phyloP scores from a whole-genome alignment of 1,140 invertebrate species.

The Oncopeltus fasciatus region DNA sequence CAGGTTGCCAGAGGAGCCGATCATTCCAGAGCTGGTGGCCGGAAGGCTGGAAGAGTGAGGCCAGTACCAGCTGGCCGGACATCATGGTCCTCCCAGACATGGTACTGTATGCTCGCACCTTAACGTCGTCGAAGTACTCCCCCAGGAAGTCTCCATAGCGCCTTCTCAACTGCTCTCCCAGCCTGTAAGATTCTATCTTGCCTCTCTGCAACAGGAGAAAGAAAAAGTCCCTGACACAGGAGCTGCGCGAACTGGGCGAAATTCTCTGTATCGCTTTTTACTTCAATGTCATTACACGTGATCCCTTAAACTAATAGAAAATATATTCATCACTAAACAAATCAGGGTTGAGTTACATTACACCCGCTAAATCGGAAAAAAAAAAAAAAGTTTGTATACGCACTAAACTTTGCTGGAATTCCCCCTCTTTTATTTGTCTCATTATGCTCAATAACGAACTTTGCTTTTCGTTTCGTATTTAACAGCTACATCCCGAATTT shows the following conservation, averaged over 20 bases:
- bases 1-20: slow-evolving; percentile 67
- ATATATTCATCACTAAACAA: not conserved
- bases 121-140: slow-evolving; percentile 39
- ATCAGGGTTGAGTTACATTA: not conserved
- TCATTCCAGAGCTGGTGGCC: slow-evolving; percentile 53
- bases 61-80: slow-evolving; percentile 66
- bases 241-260: too few species aligned
- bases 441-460: too few species aligned
- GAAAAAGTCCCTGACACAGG: too few species aligned
- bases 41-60: slow-evolving; percentile 64
- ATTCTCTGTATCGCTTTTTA: too few species aligned
- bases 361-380: not conserved
- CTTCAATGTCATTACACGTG: not conserved
- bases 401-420: too few species aligned
- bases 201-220: slow-evolving; percentile 36
- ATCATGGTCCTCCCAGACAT: slow-evolving; percentile 61
- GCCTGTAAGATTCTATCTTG: slow-evolving; percentile 43
- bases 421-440: too few species aligned
- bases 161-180: slow-evolving; percentile 44
- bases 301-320: not conserved
- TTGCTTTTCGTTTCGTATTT: too few species aligned
- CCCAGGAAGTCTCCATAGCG: slow-evolving; percentile 46
- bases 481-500: too few species aligned
- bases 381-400: not conserved
- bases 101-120: slow-evolving; percentile 54